Evolutionary conservation across 2,888 invertebrate genomes (phyloP).

Genomic region (Hartigia nigra): DNA sequence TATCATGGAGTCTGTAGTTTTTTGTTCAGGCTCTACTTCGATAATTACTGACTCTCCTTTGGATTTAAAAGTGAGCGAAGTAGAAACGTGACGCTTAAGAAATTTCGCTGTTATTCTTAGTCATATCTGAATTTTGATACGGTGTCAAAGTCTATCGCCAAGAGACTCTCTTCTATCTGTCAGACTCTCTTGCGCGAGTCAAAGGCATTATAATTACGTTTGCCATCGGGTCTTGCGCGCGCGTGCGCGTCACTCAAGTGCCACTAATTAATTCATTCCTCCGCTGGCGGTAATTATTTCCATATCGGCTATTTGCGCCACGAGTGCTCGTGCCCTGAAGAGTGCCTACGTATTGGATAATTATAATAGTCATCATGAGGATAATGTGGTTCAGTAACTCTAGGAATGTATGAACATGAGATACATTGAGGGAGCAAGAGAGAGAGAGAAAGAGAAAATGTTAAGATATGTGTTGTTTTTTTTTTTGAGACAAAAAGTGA

Average conservation of each 20-base stretch:
- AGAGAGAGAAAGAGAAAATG: neutral
- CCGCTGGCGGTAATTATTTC: constrained; percentile 45
- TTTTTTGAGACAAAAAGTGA: neutral
- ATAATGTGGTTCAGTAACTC: neutral
- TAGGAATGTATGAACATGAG: neutral
- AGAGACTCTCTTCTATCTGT: neutral
- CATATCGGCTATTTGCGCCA: constrained; percentile 38
- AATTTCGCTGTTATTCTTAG: neutral
- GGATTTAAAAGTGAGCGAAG: neutral
- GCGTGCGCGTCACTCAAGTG: constrained; percentile 43
- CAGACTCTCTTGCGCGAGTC: constrained; percentile 26
- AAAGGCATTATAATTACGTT: constrained; percentile 30
- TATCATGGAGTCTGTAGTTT: neutral
- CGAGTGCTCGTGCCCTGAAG: constrained; percentile 15
- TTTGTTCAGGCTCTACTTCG: neutral
- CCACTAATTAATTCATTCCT: constrained; percentile 50
- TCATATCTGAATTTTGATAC: neutral
- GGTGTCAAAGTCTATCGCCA: constrained; percentile 15
- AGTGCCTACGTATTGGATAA: neutral
- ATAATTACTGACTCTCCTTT: neutral
- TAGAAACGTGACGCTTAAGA: neutral
- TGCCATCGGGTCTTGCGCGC: constrained; percentile 44
- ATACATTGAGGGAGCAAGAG: neutral
- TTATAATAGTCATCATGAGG: neutral
- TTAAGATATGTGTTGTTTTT: too few species aligned